These are phyloP conservation scores for Agriopis aurantiaria DNA, from an alignment of 2,888 invertebrate species.

Conservation along the genomic window DNA sequence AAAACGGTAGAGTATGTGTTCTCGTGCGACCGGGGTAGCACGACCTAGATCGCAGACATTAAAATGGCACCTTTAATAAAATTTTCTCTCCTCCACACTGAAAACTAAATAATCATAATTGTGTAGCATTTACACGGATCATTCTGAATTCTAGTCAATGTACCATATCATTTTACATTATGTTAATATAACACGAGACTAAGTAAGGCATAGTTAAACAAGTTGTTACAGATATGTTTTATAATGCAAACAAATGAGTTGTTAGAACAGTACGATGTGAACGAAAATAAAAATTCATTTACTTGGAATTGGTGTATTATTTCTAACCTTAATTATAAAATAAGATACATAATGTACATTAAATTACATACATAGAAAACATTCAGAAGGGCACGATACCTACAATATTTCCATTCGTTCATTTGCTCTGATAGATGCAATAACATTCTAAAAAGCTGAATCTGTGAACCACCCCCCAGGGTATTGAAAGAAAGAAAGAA, in stretches of 20 bases:
- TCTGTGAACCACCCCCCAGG: too few relatives aligned
- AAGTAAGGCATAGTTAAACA: constrained; percentile 79
- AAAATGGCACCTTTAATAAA: neutral
- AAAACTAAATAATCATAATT: constrained; percentile 12
- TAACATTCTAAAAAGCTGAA: too few relatives aligned
- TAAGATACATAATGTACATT: neutral
- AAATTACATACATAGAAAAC: neutral
- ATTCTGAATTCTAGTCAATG: constrained; percentile 76
- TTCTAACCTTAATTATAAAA: neutral
- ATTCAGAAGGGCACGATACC: neutral
- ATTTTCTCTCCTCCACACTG: constrained; percentile 14
- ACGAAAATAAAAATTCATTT: constrained; percentile 82
- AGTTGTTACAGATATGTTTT: constrained; percentile 85
- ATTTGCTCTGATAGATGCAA: too few relatives aligned
- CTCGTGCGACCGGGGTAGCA: too few relatives aligned
- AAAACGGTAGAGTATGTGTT: too few relatives aligned
- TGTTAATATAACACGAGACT: constrained; percentile 65
- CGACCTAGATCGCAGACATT: neutral
- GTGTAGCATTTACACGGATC: constrained; percentile 55
- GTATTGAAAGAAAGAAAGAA: too few relatives aligned
- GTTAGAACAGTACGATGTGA: constrained; percentile 83
- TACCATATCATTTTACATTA: constrained; percentile 84
- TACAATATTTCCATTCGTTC: neutral
- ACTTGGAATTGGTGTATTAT: constrained; percentile 62
- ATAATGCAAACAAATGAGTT: constrained; percentile 81